Conservation (phyloP, 2,113 vertebrate genomes). For the Oplegnathus fasciatus region DNA sequence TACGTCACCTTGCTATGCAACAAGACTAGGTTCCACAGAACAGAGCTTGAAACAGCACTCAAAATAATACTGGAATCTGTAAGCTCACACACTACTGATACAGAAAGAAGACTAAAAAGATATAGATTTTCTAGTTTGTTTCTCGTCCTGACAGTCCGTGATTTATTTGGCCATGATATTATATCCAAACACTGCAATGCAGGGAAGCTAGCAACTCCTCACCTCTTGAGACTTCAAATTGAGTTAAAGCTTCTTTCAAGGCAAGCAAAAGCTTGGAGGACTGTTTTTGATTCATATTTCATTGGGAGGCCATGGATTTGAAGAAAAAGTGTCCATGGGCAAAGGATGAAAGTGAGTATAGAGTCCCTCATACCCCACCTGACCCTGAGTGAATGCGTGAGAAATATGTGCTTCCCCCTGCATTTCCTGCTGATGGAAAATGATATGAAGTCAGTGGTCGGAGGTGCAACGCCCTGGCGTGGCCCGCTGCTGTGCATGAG, state of each 20-base stretch:
- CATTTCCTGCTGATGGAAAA: slow-evolving; percentile 52
- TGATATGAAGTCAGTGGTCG: slow-evolving; percentile 41
- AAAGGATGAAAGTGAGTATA: slow-evolving; percentile 49
- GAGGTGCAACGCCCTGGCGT: slow-evolving; percentile 41
- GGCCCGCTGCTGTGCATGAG: slow-evolving; percentile 30
- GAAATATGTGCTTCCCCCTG: slow-evolving; percentile 44
- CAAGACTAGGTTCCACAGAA: neutral
- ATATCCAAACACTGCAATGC: slow-evolving; percentile 50
- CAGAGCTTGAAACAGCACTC: neutral
- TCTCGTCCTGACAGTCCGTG: slow-evolving; percentile 30
- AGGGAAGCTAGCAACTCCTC: slow-evolving; percentile 29
- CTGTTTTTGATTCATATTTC: slow-evolving; percentile 67
- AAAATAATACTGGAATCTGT: neutral
- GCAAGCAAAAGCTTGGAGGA: slow-evolving; percentile 50
- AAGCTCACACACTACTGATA: neutral
- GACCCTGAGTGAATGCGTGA: slow-evolving; percentile 34
- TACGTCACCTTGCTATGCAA: neutral
- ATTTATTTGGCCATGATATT: slow-evolving; percentile 43
- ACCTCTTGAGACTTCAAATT: slow-evolving; percentile 51
- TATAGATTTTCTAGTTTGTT: slow-evolving; percentile 22
- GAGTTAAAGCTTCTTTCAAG: slow-evolving; percentile 66
- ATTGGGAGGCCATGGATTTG: slow-evolving; percentile 46
- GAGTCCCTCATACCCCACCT: slow-evolving; percentile 5
- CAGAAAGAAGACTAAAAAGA: neutral
- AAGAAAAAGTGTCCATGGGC: slow-evolving; percentile 41